Base-by-base conservation (phyloP, 2,113 vertebrate species). In the Macaca nemestrina region DNA sequence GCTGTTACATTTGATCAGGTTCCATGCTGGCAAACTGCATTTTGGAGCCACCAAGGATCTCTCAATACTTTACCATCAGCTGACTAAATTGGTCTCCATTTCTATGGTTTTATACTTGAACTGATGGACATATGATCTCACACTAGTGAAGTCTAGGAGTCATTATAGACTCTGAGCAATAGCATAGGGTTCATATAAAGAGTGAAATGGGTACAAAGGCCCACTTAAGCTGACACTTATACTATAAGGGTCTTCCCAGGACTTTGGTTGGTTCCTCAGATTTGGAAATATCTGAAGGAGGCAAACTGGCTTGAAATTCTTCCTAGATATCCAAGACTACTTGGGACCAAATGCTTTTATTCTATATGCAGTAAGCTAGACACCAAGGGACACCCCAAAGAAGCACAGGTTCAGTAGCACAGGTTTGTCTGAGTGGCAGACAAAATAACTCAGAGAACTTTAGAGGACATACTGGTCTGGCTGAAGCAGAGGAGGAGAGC, bases 1-100 rank as follows among this genome's bases (percentile, higher is more conserved):
- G 50, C 70, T 93, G 82, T 96, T 90, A 76, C 57, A 40, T 87
- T 91, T 79, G 35, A 96, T 72, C 5, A 7, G 68, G 73, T 82
- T 97, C 93, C 75, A 92, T 72, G 96, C 93, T 94, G 80, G 8
- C 79, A 97, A 90, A 95, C 92, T 89, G 43, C 93, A 93, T 91
- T 96, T 89, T 94, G 87, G 93, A 92, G 93, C 94, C 87, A 96
- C 91, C 89, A 68, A 95, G n/a, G 11, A 55, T 87, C 78, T 61
- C 75, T 35, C 70, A 75, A 95, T 87, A 67, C 61, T 68, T 90
- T 73, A n/a, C 50, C 30, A 92, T 92, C 64, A 84, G 55, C 72
- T 93, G 83, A 97, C 86, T 93, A 83, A 91, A 96, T 94, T 45
- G 72, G 50, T 87, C 57, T 83, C 57, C 30, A 81, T 67, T 32